A percentile compares a stretch with the other conserved stretches of the same genome.
Evolutionary conservation across 2,888 invertebrate genomes (phyloP).

Genomic region (Octonoba sinensis): DNA sequence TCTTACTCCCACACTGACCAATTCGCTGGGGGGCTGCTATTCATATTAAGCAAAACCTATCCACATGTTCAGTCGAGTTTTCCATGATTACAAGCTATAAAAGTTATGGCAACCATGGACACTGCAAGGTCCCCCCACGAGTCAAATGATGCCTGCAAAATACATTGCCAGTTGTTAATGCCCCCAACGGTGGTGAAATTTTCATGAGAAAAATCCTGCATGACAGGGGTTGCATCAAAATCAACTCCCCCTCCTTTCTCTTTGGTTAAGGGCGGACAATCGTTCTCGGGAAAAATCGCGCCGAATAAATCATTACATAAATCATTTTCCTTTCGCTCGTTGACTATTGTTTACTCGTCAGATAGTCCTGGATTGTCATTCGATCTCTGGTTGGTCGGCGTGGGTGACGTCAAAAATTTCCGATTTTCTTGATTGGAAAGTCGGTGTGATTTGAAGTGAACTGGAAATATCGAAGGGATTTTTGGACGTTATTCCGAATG

Average conservation of each 20-base stretch:
- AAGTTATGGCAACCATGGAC: not conserved
- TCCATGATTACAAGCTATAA: too few relatives aligned
- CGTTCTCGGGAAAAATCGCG: conserved; percentile 34
- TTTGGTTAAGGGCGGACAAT: conserved; percentile 24
- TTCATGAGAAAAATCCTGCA: conserved; percentile 44
- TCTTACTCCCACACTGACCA: too few relatives aligned
- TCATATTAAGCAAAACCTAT: too few relatives aligned
- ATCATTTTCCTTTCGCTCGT: conserved; percentile 51
- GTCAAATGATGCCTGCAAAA: conserved; percentile 17
- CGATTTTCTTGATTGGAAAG: conserved; percentile 61
- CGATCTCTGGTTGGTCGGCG: conserved; percentile 25
- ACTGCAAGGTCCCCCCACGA: not conserved
- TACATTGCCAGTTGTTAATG: not conserved
- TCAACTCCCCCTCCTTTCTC: not conserved
- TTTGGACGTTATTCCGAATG: conserved; percentile 20
- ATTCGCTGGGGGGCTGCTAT: too few relatives aligned
- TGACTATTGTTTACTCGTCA: conserved; percentile 47
- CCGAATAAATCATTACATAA: conserved; percentile 61
- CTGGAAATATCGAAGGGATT: too few relatives aligned
- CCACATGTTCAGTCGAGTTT: too few relatives aligned
- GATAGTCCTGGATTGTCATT: conserved; percentile 41
- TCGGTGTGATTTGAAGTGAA: not conserved
- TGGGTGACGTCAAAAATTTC: conserved; percentile 42
- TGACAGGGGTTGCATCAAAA: conserved; percentile 19
- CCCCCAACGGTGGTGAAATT: conserved; percentile 20